Base-by-base conservation (phyloP, 2,797 vertebrate species). In the Notolepis coatsorum region DNA sequence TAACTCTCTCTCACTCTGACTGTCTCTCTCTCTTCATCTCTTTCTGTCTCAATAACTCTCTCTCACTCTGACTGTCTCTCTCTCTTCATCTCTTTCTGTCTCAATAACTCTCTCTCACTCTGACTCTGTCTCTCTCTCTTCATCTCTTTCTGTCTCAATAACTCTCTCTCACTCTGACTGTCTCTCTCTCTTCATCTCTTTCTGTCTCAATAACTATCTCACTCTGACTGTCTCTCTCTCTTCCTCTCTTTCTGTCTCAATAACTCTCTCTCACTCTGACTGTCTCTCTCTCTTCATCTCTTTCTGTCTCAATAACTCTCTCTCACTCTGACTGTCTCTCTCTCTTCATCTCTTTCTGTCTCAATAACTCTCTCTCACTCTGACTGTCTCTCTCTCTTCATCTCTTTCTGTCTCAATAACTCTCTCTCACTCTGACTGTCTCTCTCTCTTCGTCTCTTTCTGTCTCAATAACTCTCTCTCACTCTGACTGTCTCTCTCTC, bases 41-140 rank as follows among this genome's bases (percentile, higher is more conserved):
- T 25, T 37, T 61, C 51, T 51, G 53, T 46, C 65, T 66, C 60
- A 37, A n/a, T n/a, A n/a, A n/a, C n/a, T n/a, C n/a, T n/a, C n/a
- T n/a, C n/a, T n/a, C n/a, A n/a, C n/a, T n/a, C n/a, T n/a, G n/a
- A n/a, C n/a, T n/a, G n/a, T n/a, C n/a, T n/a, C n/a, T n/a, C n/a
- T n/a, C n/a, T n/a, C n/a, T n/a, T n/a, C n/a, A n/a, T n/a, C n/a
- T n/a, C n/a, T n/a, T n/a, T n/a, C n/a, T n/a, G n/a, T n/a, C n/a
- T 31, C 27, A 7, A 28, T n/a, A n/a, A n/a, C 21, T n/a, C 3
- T 35, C 35, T 15, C n/a, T n/a, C n/a, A n/a, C 21, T 3, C 43
- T n/a, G 4, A 39, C 47, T 3, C 27, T 10, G 35, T 62, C 35
- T 50, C 63, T 72, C 62, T 54, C 18, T 30, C 53, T 25, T 2